These are phyloP conservation scores for Recurvirostra avosetta DNA, from an alignment of 2,113 vertebrate species.

Conservation along the genomic window DNA sequence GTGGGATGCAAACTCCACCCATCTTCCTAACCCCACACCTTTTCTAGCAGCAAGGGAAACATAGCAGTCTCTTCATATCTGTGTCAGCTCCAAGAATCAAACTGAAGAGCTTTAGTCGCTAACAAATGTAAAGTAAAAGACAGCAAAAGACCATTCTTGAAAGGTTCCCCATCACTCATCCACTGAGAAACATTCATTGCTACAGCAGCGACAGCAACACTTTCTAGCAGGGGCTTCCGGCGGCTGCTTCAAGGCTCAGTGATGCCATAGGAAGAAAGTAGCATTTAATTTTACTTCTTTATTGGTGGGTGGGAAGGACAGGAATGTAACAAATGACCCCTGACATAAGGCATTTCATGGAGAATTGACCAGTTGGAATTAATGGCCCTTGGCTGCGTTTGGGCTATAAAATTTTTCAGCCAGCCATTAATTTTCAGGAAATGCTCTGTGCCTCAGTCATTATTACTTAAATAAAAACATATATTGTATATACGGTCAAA, in stretches of 20 bases:
- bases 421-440: constrained; percentile 55
- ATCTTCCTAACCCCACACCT: neutral
- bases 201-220: neutral
- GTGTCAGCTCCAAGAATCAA: neutral
- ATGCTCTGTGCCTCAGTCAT: constrained; percentile 31
- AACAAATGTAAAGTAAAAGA: neutral
- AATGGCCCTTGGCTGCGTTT: constrained; percentile 48
- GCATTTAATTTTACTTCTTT: constrained; percentile 44
- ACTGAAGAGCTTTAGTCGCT: neutral
- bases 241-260: neutral
- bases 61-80: neutral
- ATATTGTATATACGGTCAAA: constrained; percentile 48
- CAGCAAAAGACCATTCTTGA: neutral
- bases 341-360: constrained; percentile 53
- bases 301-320: neutral
- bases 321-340: constrained; percentile 46
- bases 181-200: neutral
- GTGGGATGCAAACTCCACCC: neutral
- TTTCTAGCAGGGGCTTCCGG: neutral
- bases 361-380: constrained; percentile 63
- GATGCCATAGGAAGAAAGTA: neutral
- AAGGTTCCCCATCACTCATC: neutral
- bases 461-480: constrained; percentile 65
- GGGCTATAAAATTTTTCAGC: constrained; percentile 46
- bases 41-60: neutral